These are phyloP conservation scores for Corbicula japonica DNA, from an alignment of 2,888 invertebrate genomes.

Conservation along the genomic window DNA sequence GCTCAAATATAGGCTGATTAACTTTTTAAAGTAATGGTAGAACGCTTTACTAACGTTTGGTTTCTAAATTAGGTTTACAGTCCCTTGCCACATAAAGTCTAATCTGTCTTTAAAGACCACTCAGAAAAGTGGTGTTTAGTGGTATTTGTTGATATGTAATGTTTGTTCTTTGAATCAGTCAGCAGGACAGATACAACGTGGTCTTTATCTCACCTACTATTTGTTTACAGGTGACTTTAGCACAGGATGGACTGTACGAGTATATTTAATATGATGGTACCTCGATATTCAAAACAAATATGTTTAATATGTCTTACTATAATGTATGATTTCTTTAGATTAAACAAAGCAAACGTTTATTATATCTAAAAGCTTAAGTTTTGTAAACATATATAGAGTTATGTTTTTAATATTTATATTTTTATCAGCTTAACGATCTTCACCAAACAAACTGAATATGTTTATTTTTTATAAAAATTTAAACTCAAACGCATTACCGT, in stretches of 20 bases:
- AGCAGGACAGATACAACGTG: too few relatives aligned
- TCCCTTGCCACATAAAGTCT: not conserved
- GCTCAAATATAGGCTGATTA: not conserved
- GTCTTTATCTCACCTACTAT: too few relatives aligned
- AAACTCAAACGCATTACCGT: too few relatives aligned
- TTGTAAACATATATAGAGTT: not conserved
- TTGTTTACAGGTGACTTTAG: too few relatives aligned
- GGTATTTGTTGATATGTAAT: conserved; percentile 1
- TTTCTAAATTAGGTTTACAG: not conserved
- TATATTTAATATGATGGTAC: too few relatives aligned
- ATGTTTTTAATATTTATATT: not conserved
- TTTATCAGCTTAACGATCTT: not conserved
- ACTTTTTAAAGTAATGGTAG: too few relatives aligned
- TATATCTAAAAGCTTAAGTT: not conserved
- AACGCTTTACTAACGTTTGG: not conserved
- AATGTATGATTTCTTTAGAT: not conserved
- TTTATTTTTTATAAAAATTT: not conserved
- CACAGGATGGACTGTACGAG: too few relatives aligned
- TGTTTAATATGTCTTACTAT: too few relatives aligned
- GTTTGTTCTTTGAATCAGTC: too few relatives aligned
- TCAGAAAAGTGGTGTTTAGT: not conserved
- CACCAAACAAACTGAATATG: not conserved
- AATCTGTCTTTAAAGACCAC: not conserved
- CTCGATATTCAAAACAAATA: too few relatives aligned
- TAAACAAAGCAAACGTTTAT: not conserved